phyloP scores from a whole-genome alignment of 92 coral and sea anemone species.

The Palythoa grandis region DNA sequence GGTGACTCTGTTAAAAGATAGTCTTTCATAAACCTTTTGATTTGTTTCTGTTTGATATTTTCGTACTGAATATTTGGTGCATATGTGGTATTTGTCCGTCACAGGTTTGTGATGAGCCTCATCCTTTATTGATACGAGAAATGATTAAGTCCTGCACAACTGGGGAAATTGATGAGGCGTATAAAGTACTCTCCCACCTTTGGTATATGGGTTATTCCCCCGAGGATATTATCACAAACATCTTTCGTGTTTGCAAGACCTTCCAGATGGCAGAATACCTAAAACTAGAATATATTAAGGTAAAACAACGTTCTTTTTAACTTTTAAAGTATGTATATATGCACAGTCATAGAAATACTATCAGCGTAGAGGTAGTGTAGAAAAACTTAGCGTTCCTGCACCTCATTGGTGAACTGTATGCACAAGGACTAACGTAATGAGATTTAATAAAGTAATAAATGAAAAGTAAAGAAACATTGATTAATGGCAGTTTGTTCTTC shows the following conservation, averaged over 20 bases:
- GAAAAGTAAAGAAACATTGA: neutral
- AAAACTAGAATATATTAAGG: constrained; percentile 96
- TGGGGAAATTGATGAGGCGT: constrained; percentile 93
- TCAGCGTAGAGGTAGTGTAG: too few relatives aligned
- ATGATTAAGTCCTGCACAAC: constrained; percentile 85
- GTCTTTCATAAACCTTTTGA: too few relatives aligned
- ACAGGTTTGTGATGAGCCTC: constrained; percentile 98
- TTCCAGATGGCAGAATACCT: constrained; percentile 88
- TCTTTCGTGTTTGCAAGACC: constrained; percentile 95
- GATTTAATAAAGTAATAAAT: too few relatives aligned
- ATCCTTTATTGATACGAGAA: constrained; percentile 89
- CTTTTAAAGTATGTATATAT: neutral
- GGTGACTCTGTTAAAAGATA: too few relatives aligned
- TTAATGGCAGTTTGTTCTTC: neutral
- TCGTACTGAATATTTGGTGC: too few relatives aligned
- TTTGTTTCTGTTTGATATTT: too few relatives aligned
- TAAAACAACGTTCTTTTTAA: constrained; percentile 25
- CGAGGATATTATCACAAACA: constrained; percentile 89
- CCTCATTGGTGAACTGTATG: too few relatives aligned
- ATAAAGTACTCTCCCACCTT: constrained; percentile 86
- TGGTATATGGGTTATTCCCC: constrained; percentile 99
- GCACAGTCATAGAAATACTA: too few relatives aligned
- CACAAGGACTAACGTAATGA: too few relatives aligned
- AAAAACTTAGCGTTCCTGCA: too few relatives aligned
- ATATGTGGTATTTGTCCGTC: neutral